Percentiles rank a stretch among this genome's conserved stretches.
Conservation (phyloP, 2,888 invertebrate species). For the Tethea ocularis region DNA sequence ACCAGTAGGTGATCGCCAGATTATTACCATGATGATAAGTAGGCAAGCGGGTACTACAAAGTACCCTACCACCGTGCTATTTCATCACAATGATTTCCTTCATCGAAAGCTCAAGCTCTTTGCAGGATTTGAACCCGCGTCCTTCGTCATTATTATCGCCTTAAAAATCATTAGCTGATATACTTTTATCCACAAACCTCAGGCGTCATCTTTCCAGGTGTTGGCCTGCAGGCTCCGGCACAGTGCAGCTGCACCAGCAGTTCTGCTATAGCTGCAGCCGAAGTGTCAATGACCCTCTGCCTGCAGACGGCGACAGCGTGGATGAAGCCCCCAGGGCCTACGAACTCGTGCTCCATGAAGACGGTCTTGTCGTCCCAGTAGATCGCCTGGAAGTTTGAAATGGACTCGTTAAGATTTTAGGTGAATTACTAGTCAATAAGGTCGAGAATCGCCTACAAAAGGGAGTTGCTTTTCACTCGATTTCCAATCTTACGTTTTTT, state of each 20-base stretch:
- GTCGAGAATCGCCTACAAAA: too few species aligned
- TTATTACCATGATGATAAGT: too few species aligned
- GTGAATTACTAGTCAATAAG: too few species aligned
- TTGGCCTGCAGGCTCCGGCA: constrained; percentile 67
- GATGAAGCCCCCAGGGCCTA: constrained; percentile 89
- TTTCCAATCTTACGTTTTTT: too few species aligned
- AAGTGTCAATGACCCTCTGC: constrained; percentile 84
- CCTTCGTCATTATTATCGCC: not conserved
- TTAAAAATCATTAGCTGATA: too few species aligned
- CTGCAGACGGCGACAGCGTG: constrained; percentile 84
- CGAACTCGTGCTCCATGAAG: constrained; percentile 92
- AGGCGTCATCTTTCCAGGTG: constrained; percentile 72
- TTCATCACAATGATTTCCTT: too few species aligned
- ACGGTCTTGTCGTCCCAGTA: constrained; percentile 91
- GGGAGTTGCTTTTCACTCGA: too few species aligned
- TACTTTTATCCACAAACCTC: constrained; percentile 51
- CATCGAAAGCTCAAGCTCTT: too few species aligned
- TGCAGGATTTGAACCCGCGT: too few species aligned
- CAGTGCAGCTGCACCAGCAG: constrained; percentile 79
- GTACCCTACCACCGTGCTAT: too few species aligned
- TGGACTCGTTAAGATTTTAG: not conserved
- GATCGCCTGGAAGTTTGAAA: constrained; percentile 57
- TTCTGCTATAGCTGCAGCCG: constrained; percentile 76
- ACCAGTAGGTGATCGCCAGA: too few species aligned
- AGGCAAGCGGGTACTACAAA: too few species aligned